Evolutionary conservation across 2,113 vertebrate genomes (phyloP).

Genomic region (Strix uralensis): DNA sequence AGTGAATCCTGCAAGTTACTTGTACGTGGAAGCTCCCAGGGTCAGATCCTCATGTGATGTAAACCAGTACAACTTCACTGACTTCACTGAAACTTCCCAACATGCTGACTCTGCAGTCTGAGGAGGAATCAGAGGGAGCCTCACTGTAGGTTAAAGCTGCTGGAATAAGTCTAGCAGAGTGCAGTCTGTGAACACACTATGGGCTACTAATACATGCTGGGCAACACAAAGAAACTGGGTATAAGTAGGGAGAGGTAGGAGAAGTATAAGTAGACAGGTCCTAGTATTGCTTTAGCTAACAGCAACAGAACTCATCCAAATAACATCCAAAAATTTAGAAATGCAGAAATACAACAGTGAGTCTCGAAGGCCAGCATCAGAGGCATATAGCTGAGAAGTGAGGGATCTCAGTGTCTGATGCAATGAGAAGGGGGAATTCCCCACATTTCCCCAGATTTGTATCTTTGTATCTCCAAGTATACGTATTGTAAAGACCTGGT

Average conservation of each 20-base stretch:
- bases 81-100: too few relatives aligned
- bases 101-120: background rate
- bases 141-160: background rate
- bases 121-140: background rate
- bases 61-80: too few relatives aligned
- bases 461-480: background rate
- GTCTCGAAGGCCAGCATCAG: background rate
- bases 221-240: background rate
- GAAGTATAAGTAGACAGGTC: too few relatives aligned
- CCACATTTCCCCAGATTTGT: background rate
- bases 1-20: too few relatives aligned
- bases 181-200: background rate
- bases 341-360: background rate
- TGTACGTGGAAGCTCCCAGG: too few relatives aligned
- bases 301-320: background rate
- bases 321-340: background rate
- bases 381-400: background rate
- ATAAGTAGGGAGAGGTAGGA: background rate
- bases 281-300: background rate
- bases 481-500: background rate
- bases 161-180: background rate
- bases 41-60: too few relatives aligned
- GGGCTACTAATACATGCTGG: background rate
- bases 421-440: background rate
- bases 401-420: background rate